A percentile compares a stretch with the other conserved stretches of the same genome.
phyloP scores from a whole-genome alignment of 2,888 invertebrate species.

The Ditula angustiorana region DNA sequence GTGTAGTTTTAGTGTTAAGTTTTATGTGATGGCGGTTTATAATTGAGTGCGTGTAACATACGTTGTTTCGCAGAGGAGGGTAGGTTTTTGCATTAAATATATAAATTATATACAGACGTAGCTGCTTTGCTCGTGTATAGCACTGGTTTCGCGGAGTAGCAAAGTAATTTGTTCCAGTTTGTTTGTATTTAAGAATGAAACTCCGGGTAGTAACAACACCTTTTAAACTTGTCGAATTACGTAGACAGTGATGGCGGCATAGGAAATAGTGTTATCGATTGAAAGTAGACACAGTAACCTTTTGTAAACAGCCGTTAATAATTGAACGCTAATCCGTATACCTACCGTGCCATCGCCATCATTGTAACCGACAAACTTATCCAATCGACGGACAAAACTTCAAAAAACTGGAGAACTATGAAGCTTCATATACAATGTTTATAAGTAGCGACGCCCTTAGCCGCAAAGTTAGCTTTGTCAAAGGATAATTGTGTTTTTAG shows the following conservation, averaged over 20 bases:
- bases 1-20: too few relatives aligned
- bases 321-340: constrained; percentile 10
- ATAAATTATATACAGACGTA: too few relatives aligned
- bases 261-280: constrained; percentile 3
- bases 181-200: too few relatives aligned
- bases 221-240: neutral
- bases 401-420: neutral
- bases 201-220: too few relatives aligned
- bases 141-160: too few relatives aligned
- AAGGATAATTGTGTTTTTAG: constrained; percentile 10
- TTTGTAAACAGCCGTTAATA: constrained; percentile 14
- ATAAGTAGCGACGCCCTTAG: neutral
- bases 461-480: neutral
- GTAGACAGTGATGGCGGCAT: neutral
- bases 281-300: constrained; percentile 15
- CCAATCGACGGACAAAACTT: neutral
- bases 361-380: constrained; percentile 1
- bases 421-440: neutral
- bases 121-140: too few relatives aligned
- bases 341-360: too few relatives aligned
- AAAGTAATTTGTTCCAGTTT: too few relatives aligned
- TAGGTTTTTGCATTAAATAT: too few relatives aligned
- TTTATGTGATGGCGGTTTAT: too few relatives aligned
- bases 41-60: too few relatives aligned
- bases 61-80: too few relatives aligned